Evolutionary conservation across 2,797 vertebrate species (phyloP).

Genomic region (Poliocrania exsul): DNA sequence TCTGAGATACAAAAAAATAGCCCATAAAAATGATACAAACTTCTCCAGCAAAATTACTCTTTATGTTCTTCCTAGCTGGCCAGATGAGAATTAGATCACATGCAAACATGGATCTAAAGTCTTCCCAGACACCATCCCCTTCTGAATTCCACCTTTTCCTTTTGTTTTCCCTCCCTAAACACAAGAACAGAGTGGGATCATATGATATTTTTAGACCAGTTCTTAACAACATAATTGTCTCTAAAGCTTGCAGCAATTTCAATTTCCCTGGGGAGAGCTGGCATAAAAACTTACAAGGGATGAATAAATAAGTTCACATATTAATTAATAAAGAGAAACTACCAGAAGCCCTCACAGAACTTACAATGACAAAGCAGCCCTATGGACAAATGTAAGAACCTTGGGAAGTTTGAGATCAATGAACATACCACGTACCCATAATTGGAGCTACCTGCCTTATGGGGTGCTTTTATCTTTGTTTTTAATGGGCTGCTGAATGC

Average conservation of each 20-base stretch:
- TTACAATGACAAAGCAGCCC: neutral
- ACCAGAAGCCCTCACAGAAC: neutral
- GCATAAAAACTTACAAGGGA: neutral
- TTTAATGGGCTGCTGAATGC: neutral
- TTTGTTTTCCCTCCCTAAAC: neutral
- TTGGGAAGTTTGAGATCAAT: neutral
- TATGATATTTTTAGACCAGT: neutral
- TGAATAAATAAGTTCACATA: neutral
- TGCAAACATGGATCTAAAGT: neutral
- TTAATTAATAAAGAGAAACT: neutral
- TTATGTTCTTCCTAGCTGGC: neutral
- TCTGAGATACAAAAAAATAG: neutral
- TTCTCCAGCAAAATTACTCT: neutral
- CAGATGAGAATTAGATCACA: neutral
- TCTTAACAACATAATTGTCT: neutral
- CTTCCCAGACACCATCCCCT: neutral
- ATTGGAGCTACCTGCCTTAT: neutral
- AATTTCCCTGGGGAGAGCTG: neutral
- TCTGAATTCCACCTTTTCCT: neutral
- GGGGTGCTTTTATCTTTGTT: neutral
- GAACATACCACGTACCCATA: accelerated
- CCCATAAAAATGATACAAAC: neutral
- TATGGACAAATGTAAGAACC: neutral
- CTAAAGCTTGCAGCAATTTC: neutral
- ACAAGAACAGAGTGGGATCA: neutral